A percentile compares a stretch with the other conserved stretches of the same genome.
Conservation (phyloP, 30 jellyfish, hydroid and myxozoan species). For the Aurelia aurita region DNA sequence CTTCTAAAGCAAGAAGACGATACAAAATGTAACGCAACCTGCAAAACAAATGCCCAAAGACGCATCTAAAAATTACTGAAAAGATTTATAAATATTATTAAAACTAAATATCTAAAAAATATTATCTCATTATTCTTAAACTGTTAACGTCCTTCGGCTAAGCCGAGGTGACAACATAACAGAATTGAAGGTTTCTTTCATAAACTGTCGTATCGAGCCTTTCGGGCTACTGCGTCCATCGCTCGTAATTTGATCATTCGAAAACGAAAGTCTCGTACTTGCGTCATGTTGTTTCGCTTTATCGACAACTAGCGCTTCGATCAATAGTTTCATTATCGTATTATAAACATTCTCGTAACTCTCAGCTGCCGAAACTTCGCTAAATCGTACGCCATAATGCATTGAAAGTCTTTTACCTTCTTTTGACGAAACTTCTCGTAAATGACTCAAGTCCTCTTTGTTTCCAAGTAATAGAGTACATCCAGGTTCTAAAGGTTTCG, state of each 20-base stretch:
- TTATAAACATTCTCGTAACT: slow-evolving; percentile 75
- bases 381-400: slow-evolving; percentile 76
- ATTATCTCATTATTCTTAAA: background rate
- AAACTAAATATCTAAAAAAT: background rate
- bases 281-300: slow-evolving; percentile 62
- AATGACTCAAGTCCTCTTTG: slow-evolving; percentile 78
- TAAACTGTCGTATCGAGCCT: slow-evolving; percentile 38
- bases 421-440: slow-evolving; percentile 70
- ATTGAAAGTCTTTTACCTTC: slow-evolving; percentile 85
- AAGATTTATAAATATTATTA: too few relatives aligned
- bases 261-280: slow-evolving; percentile 53
- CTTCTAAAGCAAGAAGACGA: too few relatives aligned
- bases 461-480: slow-evolving; percentile 84
- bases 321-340: slow-evolving; percentile 64
- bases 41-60: too few relatives aligned
- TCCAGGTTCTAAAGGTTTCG: slow-evolving; percentile 72
- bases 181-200: slow-evolving; percentile 54
- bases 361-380: slow-evolving; percentile 93
- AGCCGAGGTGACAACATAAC: slow-evolving; percentile 55
- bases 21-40: too few relatives aligned
- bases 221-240: slow-evolving; percentile 48
- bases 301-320: slow-evolving; percentile 72
- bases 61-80: too few relatives aligned
- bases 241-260: slow-evolving; percentile 23
- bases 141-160: slow-evolving; percentile 57